Evolutionary conservation across 2,797 vertebrate species (phyloP), one percentile per base, ranked within the genome.

Genomic region (Delichon dasypus): DNA sequence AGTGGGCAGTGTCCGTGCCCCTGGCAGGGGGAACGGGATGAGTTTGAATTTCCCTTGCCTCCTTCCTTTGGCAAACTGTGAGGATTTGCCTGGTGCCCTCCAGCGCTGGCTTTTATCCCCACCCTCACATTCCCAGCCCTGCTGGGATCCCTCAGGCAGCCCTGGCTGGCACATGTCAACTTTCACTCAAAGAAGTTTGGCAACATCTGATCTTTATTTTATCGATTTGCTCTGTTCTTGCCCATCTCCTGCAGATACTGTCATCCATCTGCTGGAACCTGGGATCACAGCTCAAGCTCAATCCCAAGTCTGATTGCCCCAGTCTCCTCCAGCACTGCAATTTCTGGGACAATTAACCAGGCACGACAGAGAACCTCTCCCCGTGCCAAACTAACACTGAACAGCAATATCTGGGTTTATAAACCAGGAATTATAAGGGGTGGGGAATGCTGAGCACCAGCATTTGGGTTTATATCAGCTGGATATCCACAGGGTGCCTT

Each of bases 331-430:
- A 80, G 60, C 45, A 11, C 36, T 17, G 40, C 36, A 62, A 79
- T 93, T 90, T 94, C 86, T 66, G 55, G 74, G 58, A 54, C 62
- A 88, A 82, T 91, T 84, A 77, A 92, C 30, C 55, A 82, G 55
- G 60, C 60, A 75, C 5, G 66, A 84, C 29, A 74, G n/a, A 81
- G 22, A 82, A 51, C 60, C 47, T 73, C 48, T 27, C 44, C 84
- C 54, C 15, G 18, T 1, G 7, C 71, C 81, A 72, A 26, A 11
- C 51, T 26, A 34, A 62, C 4, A 5, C 42, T 55, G 80, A 29
- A 19, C 42, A 40, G 75, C 70, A 81, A 55, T 44, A 79, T 47
- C 60, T 64, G 55, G 4, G 36, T 82, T 91, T 71, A 36, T 19
- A 83, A 70, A 74, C 4, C 54, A 73, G 20, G 36, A 62, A 62